Conservation (phyloP, 2,797 vertebrate genomes). For the Pogonophryne albipinna region DNA sequence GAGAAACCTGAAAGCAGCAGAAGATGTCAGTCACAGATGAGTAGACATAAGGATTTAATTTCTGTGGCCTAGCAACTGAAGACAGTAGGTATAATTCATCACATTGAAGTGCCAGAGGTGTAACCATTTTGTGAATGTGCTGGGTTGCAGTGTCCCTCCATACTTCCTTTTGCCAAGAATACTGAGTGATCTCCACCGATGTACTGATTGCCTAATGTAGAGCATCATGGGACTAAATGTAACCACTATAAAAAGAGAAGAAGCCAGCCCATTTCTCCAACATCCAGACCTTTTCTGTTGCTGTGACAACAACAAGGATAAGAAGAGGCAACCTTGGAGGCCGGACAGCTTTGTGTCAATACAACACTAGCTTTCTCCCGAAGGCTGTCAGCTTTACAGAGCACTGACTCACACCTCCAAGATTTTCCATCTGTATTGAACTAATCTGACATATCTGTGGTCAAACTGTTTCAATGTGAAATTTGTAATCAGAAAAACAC, state of each 20-base stretch:
- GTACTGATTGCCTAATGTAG: slow-evolving; percentile 8
- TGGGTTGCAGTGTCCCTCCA: slow-evolving; percentile 6
- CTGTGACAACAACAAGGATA: slow-evolving; percentile 79
- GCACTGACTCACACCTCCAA: slow-evolving; percentile 51
- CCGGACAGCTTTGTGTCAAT: slow-evolving; percentile 71
- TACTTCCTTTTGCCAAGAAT: slow-evolving; percentile 24
- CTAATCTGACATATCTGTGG: slow-evolving; percentile 44
- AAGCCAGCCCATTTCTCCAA: slow-evolving; percentile 34
- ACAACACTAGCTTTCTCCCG: slow-evolving; percentile 54
- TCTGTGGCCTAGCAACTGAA: slow-evolving; percentile 9
- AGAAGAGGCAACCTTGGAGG: slow-evolving; percentile 74
- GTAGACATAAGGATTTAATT: slow-evolving; percentile 37
- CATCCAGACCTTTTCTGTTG: slow-evolving; percentile 70
- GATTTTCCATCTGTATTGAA: slow-evolving; percentile 13
- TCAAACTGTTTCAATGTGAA: slow-evolving; percentile 35
- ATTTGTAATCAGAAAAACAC: slow-evolving; percentile 11
- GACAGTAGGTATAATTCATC: slow-evolving; percentile 8
- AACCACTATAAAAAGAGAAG: slow-evolving; percentile 8
- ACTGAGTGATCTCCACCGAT: slow-evolving; percentile 36
- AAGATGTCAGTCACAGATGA: slow-evolving; percentile 43
- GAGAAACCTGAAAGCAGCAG: slow-evolving; percentile 54
- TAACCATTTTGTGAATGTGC: slow-evolving; percentile 14
- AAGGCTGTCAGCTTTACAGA: slow-evolving; percentile 52
- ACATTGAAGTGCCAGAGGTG: background rate
- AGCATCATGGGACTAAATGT: slow-evolving; percentile 17